phyloP scores from a whole-genome alignment of 2,888 invertebrate genomes.

The Oscheius sp. region DNA sequence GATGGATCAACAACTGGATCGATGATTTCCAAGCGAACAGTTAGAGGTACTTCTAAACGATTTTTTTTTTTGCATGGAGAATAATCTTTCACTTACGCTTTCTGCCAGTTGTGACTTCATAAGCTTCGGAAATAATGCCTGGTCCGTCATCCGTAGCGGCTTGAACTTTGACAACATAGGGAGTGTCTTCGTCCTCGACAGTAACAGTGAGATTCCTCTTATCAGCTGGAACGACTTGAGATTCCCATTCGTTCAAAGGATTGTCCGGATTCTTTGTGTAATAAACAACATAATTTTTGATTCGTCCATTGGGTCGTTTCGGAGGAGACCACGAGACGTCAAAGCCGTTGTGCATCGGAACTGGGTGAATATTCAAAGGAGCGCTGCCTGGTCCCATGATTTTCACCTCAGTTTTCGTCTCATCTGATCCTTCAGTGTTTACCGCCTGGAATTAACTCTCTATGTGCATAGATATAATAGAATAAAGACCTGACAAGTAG shows the following conservation, averaged over 20 bases:
- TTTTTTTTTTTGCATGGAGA: neutral
- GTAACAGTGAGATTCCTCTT: slow-evolving; percentile 52
- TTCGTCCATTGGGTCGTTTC: slow-evolving; percentile 62
- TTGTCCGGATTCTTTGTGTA: slow-evolving; percentile 67
- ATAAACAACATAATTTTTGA: slow-evolving; percentile 57
- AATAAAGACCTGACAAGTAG: slow-evolving; percentile 59
- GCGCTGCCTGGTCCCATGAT: slow-evolving; percentile 66
- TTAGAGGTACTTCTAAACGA: slow-evolving; percentile 64
- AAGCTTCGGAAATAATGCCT: slow-evolving; percentile 68
- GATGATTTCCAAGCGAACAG: slow-evolving; percentile 60
- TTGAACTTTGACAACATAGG: slow-evolving; percentile 62
- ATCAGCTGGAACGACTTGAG: slow-evolving; percentile 47
- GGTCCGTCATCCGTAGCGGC: slow-evolving; percentile 65
- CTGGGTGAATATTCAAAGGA: slow-evolving; percentile 58
- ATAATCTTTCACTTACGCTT: slow-evolving; percentile 56
- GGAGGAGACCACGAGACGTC: slow-evolving; percentile 67
- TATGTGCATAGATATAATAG: neutral
- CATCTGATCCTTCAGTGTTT: slow-evolving; percentile 61
- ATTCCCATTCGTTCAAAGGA: slow-evolving; percentile 62
- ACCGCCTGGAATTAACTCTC: slow-evolving; percentile 35
- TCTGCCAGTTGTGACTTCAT: slow-evolving; percentile 67
- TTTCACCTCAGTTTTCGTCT: slow-evolving; percentile 62
- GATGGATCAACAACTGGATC: slow-evolving; percentile 52
- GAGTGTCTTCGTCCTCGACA: slow-evolving; percentile 66
- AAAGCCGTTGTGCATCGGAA: slow-evolving; percentile 66